A percentile compares a stretch with the other conserved stretches of the same genome.
phyloP scores from a whole-genome alignment of 1,140 invertebrate species.

The Drosophila repleta region DNA sequence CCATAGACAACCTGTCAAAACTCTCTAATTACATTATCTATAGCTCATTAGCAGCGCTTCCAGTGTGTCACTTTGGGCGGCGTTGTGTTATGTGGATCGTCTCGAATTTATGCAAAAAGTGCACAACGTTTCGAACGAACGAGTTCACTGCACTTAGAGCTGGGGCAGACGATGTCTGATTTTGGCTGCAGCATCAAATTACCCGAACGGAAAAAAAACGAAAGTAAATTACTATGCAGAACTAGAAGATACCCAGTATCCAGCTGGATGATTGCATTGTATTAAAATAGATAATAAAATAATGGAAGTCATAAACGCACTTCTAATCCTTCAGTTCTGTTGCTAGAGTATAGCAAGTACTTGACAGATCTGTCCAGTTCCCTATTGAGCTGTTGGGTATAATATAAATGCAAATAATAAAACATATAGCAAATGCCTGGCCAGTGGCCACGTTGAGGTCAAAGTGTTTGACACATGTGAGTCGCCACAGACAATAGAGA shows the following conservation, averaged over 20 bases:
- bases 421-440: not conserved
- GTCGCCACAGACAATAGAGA: slow-evolving; percentile 31
- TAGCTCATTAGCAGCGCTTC: slow-evolving; percentile 23
- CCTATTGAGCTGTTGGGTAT: not conserved
- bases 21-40: slow-evolving; percentile 33
- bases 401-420: slow-evolving; percentile 1
- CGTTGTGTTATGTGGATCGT: slow-evolving; percentile 38
- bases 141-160: slow-evolving; percentile 68
- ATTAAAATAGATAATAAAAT: no score
- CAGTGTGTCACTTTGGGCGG: not conserved
- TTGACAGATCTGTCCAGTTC: not conserved
- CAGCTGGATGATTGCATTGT: no score
- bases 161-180: slow-evolving; percentile 47
- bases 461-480: slow-evolving; percentile 41
- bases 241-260: not conserved
- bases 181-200: slow-evolving; percentile 63
- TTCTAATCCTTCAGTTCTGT: no score
- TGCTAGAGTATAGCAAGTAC: not conserved
- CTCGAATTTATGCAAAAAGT: slow-evolving; percentile 62
- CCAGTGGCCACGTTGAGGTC: slow-evolving; percentile 29
- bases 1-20: slow-evolving; percentile 16
- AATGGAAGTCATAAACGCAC: no score
- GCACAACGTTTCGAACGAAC: slow-evolving; percentile 22
- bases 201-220: slow-evolving; percentile 16
- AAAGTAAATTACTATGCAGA: slow-evolving; percentile 12